These are phyloP conservation scores for Matsumurasca onukii DNA, from an alignment of 1,140 invertebrate genomes.

Conservation along the genomic window DNA sequence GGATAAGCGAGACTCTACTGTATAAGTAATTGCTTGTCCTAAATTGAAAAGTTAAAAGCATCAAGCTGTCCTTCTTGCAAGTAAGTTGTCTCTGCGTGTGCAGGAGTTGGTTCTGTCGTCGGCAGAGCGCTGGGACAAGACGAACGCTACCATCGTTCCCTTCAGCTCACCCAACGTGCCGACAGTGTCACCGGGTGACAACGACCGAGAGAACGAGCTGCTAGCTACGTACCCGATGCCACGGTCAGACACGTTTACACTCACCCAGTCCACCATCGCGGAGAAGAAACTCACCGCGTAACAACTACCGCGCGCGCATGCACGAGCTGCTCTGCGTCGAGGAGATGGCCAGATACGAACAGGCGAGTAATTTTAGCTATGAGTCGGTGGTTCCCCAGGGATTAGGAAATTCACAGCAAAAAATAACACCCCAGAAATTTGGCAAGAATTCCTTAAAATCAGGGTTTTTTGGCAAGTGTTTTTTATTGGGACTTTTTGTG, in stretches of 20 bases:
- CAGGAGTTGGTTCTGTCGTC: slow-evolving; percentile 59
- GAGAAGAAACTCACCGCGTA: slow-evolving; percentile 64
- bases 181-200: slow-evolving; percentile 46
- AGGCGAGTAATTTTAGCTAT: too few relatives aligned
- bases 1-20: too few relatives aligned
- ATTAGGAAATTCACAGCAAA: too few relatives aligned
- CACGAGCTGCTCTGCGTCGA: slow-evolving; percentile 78
- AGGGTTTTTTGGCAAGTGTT: too few relatives aligned
- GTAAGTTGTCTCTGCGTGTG: too few relatives aligned
- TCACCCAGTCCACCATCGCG: slow-evolving; percentile 66
- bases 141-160: slow-evolving; percentile 55
- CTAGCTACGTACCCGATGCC: slow-evolving; percentile 67
- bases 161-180: slow-evolving; percentile 57
- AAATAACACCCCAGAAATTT: too few relatives aligned
- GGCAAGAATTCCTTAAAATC: too few relatives aligned
- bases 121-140: slow-evolving; percentile 60
- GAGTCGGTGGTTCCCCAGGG: too few relatives aligned
- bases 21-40: too few relatives aligned
- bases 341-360: slow-evolving; percentile 76
- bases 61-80: too few relatives aligned
- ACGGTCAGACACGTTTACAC: slow-evolving; percentile 61
- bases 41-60: too few relatives aligned
- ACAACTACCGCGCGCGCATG: slow-evolving; percentile 75
- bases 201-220: slow-evolving; percentile 58
- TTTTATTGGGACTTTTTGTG: too few relatives aligned